phyloP scores from a whole-genome alignment of 2,113 vertebrate species.

The Amia ocellicauda region DNA sequence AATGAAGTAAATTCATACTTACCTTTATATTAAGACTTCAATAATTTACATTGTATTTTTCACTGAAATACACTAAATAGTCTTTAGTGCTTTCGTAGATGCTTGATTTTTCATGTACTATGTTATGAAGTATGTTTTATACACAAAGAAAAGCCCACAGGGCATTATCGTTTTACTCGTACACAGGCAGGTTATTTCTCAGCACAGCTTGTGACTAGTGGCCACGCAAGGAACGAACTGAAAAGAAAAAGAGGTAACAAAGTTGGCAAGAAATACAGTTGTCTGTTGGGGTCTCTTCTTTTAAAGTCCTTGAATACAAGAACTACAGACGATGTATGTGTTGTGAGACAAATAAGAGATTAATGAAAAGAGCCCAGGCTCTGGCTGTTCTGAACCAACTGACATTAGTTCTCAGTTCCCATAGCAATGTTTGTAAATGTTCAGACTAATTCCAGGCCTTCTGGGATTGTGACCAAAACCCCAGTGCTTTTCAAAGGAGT shows the following conservation, averaged over 20 bases:
- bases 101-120: background rate
- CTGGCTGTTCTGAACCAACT: conserved; percentile 10
- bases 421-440: background rate
- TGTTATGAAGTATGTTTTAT: conserved; percentile 5
- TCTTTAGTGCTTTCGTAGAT: background rate
- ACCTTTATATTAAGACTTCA: background rate
- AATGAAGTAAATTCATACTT: conserved; percentile 2
- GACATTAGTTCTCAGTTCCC: background rate
- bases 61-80: conserved; percentile 13
- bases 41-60: conserved; percentile 10
- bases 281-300: background rate
- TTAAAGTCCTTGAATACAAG: conserved; percentile 3
- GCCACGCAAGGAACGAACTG: background rate
- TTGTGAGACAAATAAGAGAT: conserved; percentile 15
- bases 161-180: conserved; percentile 5
- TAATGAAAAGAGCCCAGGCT: conserved; percentile 26
- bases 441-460: background rate
- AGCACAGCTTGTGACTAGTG: conserved; percentile 1
- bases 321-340: conserved; percentile 24
- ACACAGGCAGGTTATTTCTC: conserved; percentile 1
- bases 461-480: background rate
- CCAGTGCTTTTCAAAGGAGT: no score
- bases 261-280: background rate
- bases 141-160: conserved; percentile 11
- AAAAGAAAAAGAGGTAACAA: background rate